Evolutionary conservation across 2,797 vertebrate species (phyloP), one percentile per base, ranked within the genome.

Genomic region (Fistularia tabacaria): DNA sequence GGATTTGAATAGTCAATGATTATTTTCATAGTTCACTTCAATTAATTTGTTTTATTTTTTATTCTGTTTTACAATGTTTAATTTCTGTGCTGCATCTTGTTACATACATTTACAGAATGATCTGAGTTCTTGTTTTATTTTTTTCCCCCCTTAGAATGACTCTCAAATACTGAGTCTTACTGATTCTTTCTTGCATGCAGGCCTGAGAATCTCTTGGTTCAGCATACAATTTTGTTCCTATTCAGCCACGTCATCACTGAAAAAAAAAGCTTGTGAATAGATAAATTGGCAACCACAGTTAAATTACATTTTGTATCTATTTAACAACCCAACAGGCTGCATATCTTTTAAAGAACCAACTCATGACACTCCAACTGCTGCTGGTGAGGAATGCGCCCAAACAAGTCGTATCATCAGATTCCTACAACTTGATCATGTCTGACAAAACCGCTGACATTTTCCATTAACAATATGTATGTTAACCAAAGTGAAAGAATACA

Each of bases 401-500:
- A 49, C 47, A 57, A 37, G 14, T 37, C 1, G 4, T 10, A 56
- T 8, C 0, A 1, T 49, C 51, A 42, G 36, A 36, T 62, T 38
- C 38, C 11, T 36, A 15, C 38, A 13, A 39, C 41, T 10, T 37
- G 25, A 44, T 50, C 61, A 54, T 66, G 51, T 48, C 58, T 77
- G 56, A 54, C 15, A 55, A 62, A 53, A 38, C 66, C 43, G 60
- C 59, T 73, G 68, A 71, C 61, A 49, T 75, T 71, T 61, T 71
- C 79, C 49, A 61, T 85, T 52, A 40, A 55, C 3, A 6, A 71
- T 52, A 46, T 80, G 63, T 80, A 77, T 68, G 69, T 75, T 77
- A 81, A 87, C 85, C 83, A 88, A 88, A 87, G 73, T 79, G 46
- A 81, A 66, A 78, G 37, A 74, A 69, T 62, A 69, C 76, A 46